phyloP scores from a whole-genome alignment of 1,140 invertebrate species.

The Pogonomyrmex californicus region DNA sequence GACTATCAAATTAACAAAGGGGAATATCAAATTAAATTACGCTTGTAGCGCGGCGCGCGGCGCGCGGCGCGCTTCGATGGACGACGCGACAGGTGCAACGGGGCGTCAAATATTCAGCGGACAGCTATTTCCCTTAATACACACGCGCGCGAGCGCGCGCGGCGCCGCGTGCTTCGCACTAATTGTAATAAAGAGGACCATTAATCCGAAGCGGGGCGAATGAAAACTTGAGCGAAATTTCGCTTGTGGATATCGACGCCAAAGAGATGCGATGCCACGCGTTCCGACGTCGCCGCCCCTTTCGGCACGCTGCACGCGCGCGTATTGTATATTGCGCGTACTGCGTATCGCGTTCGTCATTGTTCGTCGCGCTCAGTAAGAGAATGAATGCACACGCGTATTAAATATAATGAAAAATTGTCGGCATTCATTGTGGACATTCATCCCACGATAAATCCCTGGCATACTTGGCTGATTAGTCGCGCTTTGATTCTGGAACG shows the following conservation, averaged over 20 bases:
- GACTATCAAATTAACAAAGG: slow-evolving; percentile 79
- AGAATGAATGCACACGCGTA: slow-evolving; percentile 20
- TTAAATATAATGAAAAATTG: slow-evolving; percentile 65
- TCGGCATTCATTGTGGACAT: slow-evolving; percentile 25
- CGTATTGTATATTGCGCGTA: background rate
- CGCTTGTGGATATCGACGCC: slow-evolving; percentile 24
- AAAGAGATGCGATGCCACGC: slow-evolving; percentile 28
- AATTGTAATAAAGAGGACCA: slow-evolving; percentile 62
- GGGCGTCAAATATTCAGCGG: slow-evolving; percentile 75
- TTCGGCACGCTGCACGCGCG: slow-evolving; percentile 1
- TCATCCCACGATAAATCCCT: slow-evolving; percentile 43
- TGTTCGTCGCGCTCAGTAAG: slow-evolving; percentile 29
- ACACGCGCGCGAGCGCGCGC: background rate
- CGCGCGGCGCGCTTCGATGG: slow-evolving; percentile 52
- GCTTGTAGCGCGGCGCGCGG: slow-evolving; percentile 47
- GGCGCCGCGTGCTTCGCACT: slow-evolving; percentile 37
- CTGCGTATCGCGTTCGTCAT: slow-evolving; percentile 18
- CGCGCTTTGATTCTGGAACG: slow-evolving; percentile 53
- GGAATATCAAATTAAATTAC: slow-evolving; percentile 82
- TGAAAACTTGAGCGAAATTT: slow-evolving; percentile 56
- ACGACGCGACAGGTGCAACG: slow-evolving; percentile 54
- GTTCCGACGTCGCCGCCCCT: background rate
- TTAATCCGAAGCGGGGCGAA: slow-evolving; percentile 35
- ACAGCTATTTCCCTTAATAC: slow-evolving; percentile 57
- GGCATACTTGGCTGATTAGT: slow-evolving; percentile 55